A percentile compares a stretch with the other conserved stretches of the same genome.
Conservation (phyloP, 2,113 vertebrate genomes). For the Solenodon paradoxus region DNA sequence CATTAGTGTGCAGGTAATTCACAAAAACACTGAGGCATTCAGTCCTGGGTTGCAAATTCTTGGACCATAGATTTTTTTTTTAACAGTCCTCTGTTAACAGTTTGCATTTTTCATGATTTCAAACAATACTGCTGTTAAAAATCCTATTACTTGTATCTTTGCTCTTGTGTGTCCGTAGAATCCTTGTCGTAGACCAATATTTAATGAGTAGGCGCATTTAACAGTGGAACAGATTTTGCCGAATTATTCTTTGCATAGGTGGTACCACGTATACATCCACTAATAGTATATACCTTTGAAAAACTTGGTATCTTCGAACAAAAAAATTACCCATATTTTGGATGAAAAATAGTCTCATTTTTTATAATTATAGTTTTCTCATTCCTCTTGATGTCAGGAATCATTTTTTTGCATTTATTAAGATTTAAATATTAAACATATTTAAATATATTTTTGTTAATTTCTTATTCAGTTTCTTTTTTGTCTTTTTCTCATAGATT, state of each 20-base stretch:
- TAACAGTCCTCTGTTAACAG: background rate
- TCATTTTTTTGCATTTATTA: too few species aligned
- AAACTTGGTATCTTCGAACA: background rate
- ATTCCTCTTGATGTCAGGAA: background rate
- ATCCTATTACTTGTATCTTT: background rate
- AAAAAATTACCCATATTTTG: too few species aligned
- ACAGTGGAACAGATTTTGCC: background rate
- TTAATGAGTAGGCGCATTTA: background rate
- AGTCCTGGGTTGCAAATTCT: background rate
- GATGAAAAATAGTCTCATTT: too few species aligned
- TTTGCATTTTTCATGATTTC: conserved; percentile 9
- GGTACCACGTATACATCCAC: background rate
- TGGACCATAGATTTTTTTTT: background rate
- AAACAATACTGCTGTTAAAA: conserved; percentile 3
- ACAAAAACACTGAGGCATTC: background rate
- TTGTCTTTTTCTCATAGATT: background rate
- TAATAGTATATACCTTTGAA: background rate
- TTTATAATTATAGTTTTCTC: background rate
- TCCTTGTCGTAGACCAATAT: background rate
- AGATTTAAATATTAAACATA: too few species aligned
- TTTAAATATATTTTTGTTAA: background rate
- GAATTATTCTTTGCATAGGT: background rate
- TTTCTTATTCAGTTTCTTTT: background rate
- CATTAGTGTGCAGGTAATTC: background rate
- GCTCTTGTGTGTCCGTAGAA: background rate